Conservation (phyloP, 2,113 vertebrate species). For the Xenopus laevis region DNA sequence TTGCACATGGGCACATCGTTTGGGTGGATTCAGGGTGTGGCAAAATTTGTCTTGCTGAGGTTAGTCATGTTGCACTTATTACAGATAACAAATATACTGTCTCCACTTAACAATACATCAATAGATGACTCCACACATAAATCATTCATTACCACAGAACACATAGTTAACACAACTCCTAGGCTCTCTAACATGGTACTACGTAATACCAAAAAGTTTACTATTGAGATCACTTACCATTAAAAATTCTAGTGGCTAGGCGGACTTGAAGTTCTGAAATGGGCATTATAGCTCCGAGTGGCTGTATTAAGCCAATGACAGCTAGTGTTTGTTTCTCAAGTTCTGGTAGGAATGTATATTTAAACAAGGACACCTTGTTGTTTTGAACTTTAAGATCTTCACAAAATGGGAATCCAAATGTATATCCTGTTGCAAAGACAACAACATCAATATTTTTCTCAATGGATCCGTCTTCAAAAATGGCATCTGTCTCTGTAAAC, state of each 20-base stretch:
- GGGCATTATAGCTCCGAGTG: constrained; percentile 63
- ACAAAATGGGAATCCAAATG: constrained; percentile 66
- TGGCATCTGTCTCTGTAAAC: constrained; percentile 63
- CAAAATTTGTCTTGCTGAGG: too few relatives aligned
- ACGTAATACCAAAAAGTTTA: too few relatives aligned
- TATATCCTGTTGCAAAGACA: constrained; percentile 80
- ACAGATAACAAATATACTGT: too few relatives aligned
- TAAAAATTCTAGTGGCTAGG: constrained; percentile 65
- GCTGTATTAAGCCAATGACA: constrained; percentile 63
- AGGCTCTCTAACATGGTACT: too few relatives aligned
- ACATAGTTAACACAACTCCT: too few relatives aligned
- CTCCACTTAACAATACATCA: too few relatives aligned
- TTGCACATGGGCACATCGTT: too few relatives aligned
- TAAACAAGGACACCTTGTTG: constrained; percentile 61
- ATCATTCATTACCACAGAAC: too few relatives aligned
- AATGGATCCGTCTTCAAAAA: constrained; percentile 70
- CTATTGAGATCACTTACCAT: constrained; percentile 51
- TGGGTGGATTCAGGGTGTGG: too few relatives aligned
- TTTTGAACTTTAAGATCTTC: constrained; percentile 52
- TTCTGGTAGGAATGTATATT: constrained; percentile 62
- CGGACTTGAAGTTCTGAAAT: constrained; percentile 69
- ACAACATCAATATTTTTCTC: constrained; percentile 71
- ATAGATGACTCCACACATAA: too few relatives aligned
- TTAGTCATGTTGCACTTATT: too few relatives aligned
- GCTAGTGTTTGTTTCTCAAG: constrained; percentile 65